Conservation (phyloP, 2,888 invertebrate species). For the Nycteola revayana region DNA sequence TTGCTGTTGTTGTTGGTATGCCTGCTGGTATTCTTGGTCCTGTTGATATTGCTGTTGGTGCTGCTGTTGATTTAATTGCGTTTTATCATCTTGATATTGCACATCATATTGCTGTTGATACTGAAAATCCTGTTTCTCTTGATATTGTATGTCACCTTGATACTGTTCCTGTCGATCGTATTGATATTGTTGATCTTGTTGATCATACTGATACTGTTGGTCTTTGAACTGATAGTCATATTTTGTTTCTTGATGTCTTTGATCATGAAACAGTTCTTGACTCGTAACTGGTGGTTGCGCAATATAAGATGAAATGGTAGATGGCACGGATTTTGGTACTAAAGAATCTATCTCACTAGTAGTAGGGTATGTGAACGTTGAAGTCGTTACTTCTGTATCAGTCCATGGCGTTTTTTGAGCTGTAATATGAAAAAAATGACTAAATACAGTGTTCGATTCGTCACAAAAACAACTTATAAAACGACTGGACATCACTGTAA, state of each 20-base stretch:
- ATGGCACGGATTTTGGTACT: conserved; percentile 57
- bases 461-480: conserved; percentile 49
- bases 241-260: conserved; percentile 45
- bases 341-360: conserved; percentile 59
- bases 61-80: conserved; percentile 22
- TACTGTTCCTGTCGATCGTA: conserved; percentile 27
- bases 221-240: conserved; percentile 48
- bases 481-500: conserved; percentile 48
- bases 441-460: conserved; percentile 46
- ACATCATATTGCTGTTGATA: conserved; percentile 32
- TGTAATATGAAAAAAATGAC: conserved; percentile 60
- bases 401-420: conserved; percentile 74
- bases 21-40: conserved; percentile 36
- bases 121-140: conserved; percentile 30
- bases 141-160: conserved; percentile 37
- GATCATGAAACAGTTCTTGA: conserved; percentile 51
- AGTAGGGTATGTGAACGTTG: conserved; percentile 63
- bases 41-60: conserved; percentile 30
- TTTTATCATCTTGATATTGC: conserved; percentile 35
- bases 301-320: conserved; percentile 56
- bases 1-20: conserved; percentile 39
- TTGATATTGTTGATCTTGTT: conserved; percentile 33
- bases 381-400: conserved; percentile 53
- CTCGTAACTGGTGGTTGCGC: conserved; percentile 56
- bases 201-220: conserved; percentile 39